Conservation (phyloP, 2,888 invertebrate species). For the Hydrotaea diabolus region DNA sequence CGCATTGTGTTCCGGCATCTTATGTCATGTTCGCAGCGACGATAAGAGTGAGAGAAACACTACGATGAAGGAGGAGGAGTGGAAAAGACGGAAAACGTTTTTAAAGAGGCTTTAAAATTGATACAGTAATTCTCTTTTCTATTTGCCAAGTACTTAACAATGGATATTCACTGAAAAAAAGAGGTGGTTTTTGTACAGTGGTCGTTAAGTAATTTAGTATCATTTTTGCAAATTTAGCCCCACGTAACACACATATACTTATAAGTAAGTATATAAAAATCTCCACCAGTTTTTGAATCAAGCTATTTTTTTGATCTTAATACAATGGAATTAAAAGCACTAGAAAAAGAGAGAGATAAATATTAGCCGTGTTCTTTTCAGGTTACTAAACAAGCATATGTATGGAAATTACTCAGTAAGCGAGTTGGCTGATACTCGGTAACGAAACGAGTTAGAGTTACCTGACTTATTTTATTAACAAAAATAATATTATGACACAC, state of each 20-base stretch:
- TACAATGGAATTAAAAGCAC: too few relatives aligned
- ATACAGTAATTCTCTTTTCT: conserved; percentile 45
- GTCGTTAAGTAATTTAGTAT: neutral
- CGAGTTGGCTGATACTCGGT: too few relatives aligned
- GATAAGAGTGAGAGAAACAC: conserved; percentile 24
- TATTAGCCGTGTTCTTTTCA: too few relatives aligned
- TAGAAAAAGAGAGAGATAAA: too few relatives aligned
- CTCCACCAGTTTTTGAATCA: too few relatives aligned
- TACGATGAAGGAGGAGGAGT: neutral
- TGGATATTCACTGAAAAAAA: conserved; percentile 14
- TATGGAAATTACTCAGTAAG: too few relatives aligned
- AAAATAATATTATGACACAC: too few relatives aligned
- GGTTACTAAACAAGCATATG: too few relatives aligned
- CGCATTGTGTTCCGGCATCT: conserved; percentile 28
- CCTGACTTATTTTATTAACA: too few relatives aligned
- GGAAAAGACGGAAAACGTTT: conserved; percentile 21
- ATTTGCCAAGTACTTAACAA: conserved; percentile 31
- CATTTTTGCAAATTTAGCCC: neutral
- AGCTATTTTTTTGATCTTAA: too few relatives aligned
- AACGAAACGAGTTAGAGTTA: too few relatives aligned
- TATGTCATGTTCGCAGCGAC: conserved; percentile 44
- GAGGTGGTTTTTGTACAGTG: neutral
- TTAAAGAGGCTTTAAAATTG: conserved; percentile 48
- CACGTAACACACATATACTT: neutral
- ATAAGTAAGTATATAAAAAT: neutral